A percentile compares a stretch with the other conserved stretches of the same genome.
These are phyloP conservation scores for Barbus barbus DNA, from an alignment of 2,113 vertebrate species.

Conservation along the genomic window DNA sequence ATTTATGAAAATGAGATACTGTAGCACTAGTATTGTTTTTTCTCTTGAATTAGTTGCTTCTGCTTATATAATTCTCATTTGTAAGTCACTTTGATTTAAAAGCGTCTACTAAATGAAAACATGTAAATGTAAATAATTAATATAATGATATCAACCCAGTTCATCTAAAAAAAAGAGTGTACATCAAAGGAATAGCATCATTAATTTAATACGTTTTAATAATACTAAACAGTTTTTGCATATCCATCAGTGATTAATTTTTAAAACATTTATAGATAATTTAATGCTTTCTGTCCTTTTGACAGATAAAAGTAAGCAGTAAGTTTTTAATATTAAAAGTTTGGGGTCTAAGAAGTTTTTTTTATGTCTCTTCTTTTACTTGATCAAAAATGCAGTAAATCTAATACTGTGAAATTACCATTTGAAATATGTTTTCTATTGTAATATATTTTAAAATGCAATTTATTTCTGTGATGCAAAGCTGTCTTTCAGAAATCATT, in stretches of 20 bases:
- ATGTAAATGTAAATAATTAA: constrained; percentile 4
- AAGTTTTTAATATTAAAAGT: too few species aligned
- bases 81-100: neutral
- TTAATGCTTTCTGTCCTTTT: neutral
- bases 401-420: neutral
- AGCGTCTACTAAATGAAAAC: neutral
- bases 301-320: neutral
- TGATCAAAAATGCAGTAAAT: neutral
- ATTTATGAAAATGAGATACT: neutral
- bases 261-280: neutral
- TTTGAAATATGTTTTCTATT: neutral
- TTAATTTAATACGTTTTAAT: neutral
- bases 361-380: neutral
- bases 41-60: too few species aligned
- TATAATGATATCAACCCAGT: neutral
- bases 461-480: neutral
- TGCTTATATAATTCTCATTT: constrained; percentile 1
- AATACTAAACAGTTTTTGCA: neutral
- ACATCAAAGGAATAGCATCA: neutral
- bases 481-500: neutral
- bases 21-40: neutral
- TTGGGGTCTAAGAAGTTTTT: too few species aligned
- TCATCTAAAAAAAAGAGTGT: neutral
- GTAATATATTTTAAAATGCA: neutral
- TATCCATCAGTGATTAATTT: neutral